These are phyloP conservation scores for Oncopodura yosiiana DNA, from an alignment of 1,140 invertebrate genomes.

Conservation along the genomic window DNA sequence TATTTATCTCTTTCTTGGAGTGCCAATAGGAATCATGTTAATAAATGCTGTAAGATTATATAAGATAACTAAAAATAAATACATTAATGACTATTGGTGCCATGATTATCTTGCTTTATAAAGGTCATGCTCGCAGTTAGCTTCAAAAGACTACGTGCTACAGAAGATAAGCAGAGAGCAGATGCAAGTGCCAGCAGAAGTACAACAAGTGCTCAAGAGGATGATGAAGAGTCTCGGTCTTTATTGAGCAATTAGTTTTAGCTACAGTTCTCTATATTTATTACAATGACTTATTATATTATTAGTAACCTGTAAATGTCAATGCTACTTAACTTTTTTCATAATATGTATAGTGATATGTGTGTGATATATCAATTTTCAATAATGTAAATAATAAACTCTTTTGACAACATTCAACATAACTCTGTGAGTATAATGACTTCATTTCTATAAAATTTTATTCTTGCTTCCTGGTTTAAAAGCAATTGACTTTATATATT, in stretches of 20 bases:
- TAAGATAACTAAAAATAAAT: not conserved
- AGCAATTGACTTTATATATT: too few species aligned
- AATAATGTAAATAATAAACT: too few species aligned
- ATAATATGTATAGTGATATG: too few species aligned
- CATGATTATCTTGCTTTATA: not conserved
- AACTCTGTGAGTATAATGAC: too few species aligned
- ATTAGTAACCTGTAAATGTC: too few species aligned
- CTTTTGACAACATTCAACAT: too few species aligned
- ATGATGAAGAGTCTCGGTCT: conserved; percentile 10
- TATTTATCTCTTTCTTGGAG: conserved; percentile 16
- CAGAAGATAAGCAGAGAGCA: conserved; percentile 12
- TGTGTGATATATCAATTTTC: too few species aligned
- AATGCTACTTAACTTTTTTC: too few species aligned
- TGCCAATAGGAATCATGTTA: conserved; percentile 15
- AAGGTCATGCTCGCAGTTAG: conserved; percentile 19
- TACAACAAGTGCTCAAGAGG: not conserved
- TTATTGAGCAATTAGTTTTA: conserved; percentile 2
- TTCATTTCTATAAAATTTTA: too few species aligned
- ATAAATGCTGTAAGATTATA: conserved; percentile 22
- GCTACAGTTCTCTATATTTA: too few species aligned
- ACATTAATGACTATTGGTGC: not conserved
- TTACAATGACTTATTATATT: too few species aligned
- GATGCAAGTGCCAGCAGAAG: not conserved
- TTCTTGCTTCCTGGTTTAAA: too few species aligned
- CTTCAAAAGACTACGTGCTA: conserved; percentile 11